These are phyloP conservation scores for Maniola hyperantus DNA, from an alignment of 2,888 invertebrate genomes.

Conservation along the genomic window DNA sequence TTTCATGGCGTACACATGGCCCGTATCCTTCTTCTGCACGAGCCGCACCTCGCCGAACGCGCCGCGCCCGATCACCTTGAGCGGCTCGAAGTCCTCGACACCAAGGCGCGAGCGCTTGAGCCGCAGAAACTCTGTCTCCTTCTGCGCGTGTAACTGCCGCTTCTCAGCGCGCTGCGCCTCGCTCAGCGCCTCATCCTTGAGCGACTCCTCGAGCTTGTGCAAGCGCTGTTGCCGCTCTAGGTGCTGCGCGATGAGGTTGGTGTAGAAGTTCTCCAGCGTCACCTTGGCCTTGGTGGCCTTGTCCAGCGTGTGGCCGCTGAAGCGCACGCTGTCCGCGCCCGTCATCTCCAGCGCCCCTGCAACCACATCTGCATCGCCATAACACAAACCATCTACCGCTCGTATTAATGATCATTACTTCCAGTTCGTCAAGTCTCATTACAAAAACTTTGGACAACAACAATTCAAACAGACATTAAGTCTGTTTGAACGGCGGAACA, in stretches of 20 bases:
- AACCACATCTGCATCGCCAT: conserved; percentile 48
- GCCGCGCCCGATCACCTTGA: conserved; percentile 95
- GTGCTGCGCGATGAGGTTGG: conserved; percentile 98
- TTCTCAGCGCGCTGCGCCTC: conserved; percentile 98
- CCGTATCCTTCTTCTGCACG: conserved; percentile 99
- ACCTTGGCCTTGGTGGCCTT: conserved; percentile 99
- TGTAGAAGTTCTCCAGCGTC: conserved; percentile 99
- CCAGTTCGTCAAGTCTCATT: background rate
- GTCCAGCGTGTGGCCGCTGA: conserved; percentile 98
- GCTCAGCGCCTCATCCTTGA: conserved; percentile 95
- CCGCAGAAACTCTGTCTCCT: conserved; percentile 99
- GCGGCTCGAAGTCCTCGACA: conserved; percentile 98
- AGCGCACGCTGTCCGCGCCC: conserved; percentile 93
- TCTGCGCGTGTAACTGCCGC: conserved; percentile 97
- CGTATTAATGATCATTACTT: background rate
- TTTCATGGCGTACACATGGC: conserved; percentile 99
- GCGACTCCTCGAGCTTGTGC: conserved; percentile 96
- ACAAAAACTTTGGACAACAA: background rate
- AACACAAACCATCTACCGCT: background rate
- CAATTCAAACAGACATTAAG: no score
- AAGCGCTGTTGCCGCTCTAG: conserved; percentile 97
- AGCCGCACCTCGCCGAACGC: conserved; percentile 97
- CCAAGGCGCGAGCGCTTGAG: conserved; percentile 97
- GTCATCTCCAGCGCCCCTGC: conserved; percentile 93
- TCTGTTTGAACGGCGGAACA: no score